Percentiles rank a stretch among this genome's conserved stretches.
These are phyloP conservation scores for Drosophila incognita DNA, from an alignment of 2,888 invertebrate species.

Conservation along the genomic window DNA sequence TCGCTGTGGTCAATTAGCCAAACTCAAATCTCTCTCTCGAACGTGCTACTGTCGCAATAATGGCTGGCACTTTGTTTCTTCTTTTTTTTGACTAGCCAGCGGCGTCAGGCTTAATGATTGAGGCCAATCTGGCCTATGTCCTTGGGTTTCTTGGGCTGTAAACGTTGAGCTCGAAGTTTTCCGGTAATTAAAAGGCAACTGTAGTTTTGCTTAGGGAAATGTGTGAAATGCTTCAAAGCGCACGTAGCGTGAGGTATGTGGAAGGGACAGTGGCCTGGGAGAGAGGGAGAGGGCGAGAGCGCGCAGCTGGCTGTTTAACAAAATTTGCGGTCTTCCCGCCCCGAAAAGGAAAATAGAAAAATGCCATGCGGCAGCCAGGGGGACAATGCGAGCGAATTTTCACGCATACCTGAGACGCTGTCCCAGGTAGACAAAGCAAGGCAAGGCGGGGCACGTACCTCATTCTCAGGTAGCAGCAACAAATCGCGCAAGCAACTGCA, in stretches of 20 bases:
- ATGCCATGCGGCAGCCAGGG: slow-evolving; percentile 40
- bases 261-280: not conserved
- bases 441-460: slow-evolving; percentile 10
- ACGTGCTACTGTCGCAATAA: slow-evolving; percentile 43
- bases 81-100: not conserved
- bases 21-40: slow-evolving; percentile 4
- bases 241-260: slow-evolving; percentile 53
- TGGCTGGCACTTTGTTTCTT: slow-evolving; percentile 16
- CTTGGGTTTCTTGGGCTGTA: slow-evolving; percentile 41
- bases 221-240: slow-evolving; percentile 63
- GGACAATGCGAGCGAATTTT: slow-evolving; percentile 53
- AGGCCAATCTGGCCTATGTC: slow-evolving; percentile 29
- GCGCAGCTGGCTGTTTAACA: slow-evolving; percentile 72
- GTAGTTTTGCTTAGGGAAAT: slow-evolving; percentile 31
- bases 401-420: slow-evolving; percentile 61
- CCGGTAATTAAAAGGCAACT: slow-evolving; percentile 60
- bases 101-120: slow-evolving; percentile 54
- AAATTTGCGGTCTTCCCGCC: slow-evolving; percentile 80
- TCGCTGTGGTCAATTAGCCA: slow-evolving; percentile 46
- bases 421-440: slow-evolving; percentile 55
- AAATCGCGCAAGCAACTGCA: slow-evolving; percentile 20
- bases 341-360: slow-evolving; percentile 34
- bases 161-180: slow-evolving; percentile 60
- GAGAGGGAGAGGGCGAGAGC: not conserved
- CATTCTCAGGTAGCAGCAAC: slow-evolving; percentile 50